Conservation (phyloP, 2,888 invertebrate genomes). For the Parnassius mnemosyne region DNA sequence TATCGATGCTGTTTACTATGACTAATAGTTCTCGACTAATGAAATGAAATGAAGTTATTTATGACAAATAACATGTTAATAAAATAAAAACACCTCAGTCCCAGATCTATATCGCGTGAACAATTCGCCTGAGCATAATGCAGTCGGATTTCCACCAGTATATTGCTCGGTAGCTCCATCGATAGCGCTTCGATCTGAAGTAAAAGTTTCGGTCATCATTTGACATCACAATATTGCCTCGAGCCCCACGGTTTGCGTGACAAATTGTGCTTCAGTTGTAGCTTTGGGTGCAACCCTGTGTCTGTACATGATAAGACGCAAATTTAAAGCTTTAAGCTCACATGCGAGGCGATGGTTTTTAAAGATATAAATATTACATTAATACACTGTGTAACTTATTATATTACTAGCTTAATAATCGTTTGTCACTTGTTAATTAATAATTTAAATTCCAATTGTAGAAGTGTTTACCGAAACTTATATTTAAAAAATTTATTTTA, state of each 20-base stretch:
- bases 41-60: too few species aligned
- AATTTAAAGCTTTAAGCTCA: not conserved
- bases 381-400: not conserved
- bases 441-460: too few species aligned
- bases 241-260: not conserved
- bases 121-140: not conserved
- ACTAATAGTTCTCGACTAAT: too few species aligned
- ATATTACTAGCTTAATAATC: not conserved
- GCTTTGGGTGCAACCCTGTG: not conserved
- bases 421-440: too few species aligned
- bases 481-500: too few species aligned
- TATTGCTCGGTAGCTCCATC: not conserved
- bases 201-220: not conserved
- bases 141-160: not conserved
- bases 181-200: constrained; percentile 1
- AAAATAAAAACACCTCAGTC: too few species aligned
- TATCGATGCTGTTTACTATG: too few species aligned
- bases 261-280: not conserved
- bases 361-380: not conserved
- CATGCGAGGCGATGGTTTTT: not conserved
- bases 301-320: not conserved
- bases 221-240: constrained; percentile 1
- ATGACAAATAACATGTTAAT: too few species aligned
- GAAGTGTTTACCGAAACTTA: too few species aligned
- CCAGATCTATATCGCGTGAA: too few species aligned